Base-by-base conservation (phyloP, 2,113 vertebrate species). In the Pollimyrus isidori region DNA sequence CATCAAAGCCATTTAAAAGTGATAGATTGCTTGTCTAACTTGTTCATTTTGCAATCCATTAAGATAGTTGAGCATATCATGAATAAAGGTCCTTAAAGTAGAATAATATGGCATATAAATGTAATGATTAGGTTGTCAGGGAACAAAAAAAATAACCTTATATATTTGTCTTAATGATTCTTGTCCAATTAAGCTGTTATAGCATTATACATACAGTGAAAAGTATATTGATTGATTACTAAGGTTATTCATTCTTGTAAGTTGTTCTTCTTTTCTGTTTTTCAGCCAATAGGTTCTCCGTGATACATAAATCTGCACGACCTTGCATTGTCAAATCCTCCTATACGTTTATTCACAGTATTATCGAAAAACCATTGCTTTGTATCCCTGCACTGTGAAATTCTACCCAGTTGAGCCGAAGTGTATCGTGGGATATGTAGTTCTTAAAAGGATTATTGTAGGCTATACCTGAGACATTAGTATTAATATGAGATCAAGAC, bases 141-240 rank as follows among this genome's bases (percentile, higher is more conserved):
- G 73, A 80, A 80, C 11, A 76, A 80, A 80, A 95, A 94, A 94
- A 96, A 96, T 96, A 96, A 95, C 95, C 94, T 96, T 96, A 96
- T 96, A 95, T 96, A 95, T 95, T 94, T 45, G 1, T 92, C 95
- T 94, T 95, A 95, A 96, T 95, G 94, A 95, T 95, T 88, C 95
- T 94, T 95, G 96, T 95, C 96, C 95, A 96, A 96, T 96, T 96
- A 96, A 96, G 95, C 95, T 96, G 96, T 94, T 35, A 84, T 84
- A 62, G 21, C 42, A 46, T 84, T 17, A 42, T 19, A 84, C 2
- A 5, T 35, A 53, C 17, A 46, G 82, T 7, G 21, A 50, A 87
- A 65, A 62, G 9, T 23, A 39, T 49, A 39, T 48, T 87, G 89
- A 73, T 76, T 87, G 58, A 87, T 87, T 35, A 76, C 56, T 50